These are phyloP conservation scores for Peromyscus leucopus DNA, from an alignment of 2,113 vertebrate genomes.

Conservation along the genomic window DNA sequence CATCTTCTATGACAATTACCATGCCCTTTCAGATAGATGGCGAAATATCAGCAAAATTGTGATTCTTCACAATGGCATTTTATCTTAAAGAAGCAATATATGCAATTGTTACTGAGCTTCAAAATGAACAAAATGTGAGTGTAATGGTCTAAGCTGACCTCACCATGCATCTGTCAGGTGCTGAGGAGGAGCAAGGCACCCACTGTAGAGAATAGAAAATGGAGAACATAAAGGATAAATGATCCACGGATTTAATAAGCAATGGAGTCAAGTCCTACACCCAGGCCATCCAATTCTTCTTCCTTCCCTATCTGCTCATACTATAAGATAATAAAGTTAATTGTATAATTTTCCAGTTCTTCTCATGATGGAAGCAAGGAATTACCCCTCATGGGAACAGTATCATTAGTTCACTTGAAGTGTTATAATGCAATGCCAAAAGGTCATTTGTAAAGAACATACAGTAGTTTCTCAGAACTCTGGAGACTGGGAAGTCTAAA, in stretches of 20 bases:
- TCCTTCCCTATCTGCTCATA: neutral
- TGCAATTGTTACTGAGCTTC: neutral
- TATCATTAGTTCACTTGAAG: neutral
- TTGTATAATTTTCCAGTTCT: neutral
- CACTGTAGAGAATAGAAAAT: neutral
- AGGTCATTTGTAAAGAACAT: neutral
- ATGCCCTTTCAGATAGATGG: neutral
- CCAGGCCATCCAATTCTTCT: neutral
- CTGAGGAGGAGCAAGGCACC: neutral
- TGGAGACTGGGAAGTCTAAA: neutral
- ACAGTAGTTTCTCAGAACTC: neutral
- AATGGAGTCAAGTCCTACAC: neutral
- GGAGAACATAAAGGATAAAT: neutral
- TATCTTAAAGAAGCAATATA: neutral
- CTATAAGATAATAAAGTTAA: neutral
- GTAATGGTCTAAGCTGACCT: neutral
- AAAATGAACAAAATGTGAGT: neutral
- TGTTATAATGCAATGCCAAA: neutral
- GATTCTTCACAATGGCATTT: neutral
- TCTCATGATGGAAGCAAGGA: neutral
- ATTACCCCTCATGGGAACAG: neutral
- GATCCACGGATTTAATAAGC: no score
- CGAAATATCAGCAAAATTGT: neutral
- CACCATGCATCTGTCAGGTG: neutral
- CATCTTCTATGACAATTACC: neutral